phyloP scores from a whole-genome alignment of 2,888 invertebrate species.

The Deilephila porcellus region DNA sequence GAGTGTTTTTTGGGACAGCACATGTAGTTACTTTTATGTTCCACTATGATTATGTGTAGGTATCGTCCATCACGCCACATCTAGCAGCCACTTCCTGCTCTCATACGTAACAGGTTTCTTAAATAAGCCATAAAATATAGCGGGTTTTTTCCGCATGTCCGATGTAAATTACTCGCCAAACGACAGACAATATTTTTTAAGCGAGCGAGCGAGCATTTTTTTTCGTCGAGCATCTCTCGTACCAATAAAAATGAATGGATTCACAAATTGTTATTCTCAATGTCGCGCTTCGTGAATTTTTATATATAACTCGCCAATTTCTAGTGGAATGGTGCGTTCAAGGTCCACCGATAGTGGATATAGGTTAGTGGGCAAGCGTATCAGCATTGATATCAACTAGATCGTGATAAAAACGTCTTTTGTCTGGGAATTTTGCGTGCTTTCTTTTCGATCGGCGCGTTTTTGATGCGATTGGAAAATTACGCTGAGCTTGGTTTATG shows the following conservation, averaged over 20 bases:
- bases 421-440: background rate
- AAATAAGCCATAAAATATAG: conserved; percentile 51
- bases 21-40: too few relatives aligned
- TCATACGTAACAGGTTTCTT: conserved; percentile 43
- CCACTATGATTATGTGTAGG: too few relatives aligned
- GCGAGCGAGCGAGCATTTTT: conserved; percentile 40
- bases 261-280: conserved; percentile 62
- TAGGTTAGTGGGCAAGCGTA: conserved; percentile 54
- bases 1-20: too few relatives aligned
- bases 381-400: conserved; percentile 17
- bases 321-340: conserved; percentile 53
- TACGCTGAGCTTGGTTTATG: too few relatives aligned
- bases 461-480: too few relatives aligned
- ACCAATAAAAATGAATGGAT: conserved; percentile 68
- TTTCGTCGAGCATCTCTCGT: conserved; percentile 43
- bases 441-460: background rate
- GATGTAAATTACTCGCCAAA: conserved; percentile 51
- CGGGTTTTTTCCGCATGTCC: conserved; percentile 47
- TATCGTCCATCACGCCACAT: background rate
- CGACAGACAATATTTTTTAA: conserved; percentile 50
- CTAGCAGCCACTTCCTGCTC: conserved; percentile 22
- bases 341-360: conserved; percentile 56
- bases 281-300: conserved; percentile 55
- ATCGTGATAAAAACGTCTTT: conserved; percentile 17
- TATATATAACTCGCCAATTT: conserved; percentile 61